A percentile compares a stretch with the other conserved stretches of the same genome.
Conservation (phyloP, 2,888 invertebrate species). For the Andrena hattorfiana region DNA sequence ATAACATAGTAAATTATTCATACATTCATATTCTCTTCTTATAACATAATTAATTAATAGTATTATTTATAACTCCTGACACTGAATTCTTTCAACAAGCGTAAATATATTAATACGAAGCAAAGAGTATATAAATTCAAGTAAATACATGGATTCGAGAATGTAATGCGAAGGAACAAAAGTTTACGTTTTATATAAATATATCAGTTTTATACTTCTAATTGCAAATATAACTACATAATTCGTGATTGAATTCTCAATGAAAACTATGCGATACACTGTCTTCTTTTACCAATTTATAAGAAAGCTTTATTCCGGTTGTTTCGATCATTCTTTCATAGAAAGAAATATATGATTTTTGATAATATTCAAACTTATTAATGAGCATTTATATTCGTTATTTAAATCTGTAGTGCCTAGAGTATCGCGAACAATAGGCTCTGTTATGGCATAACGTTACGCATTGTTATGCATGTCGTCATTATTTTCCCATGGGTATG, state of each 20-base stretch:
- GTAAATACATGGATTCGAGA: not conserved
- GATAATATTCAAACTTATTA: slow-evolving; percentile 40
- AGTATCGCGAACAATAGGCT: not conserved
- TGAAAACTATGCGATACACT: not conserved
- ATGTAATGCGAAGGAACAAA: not conserved
- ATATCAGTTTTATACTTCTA: slow-evolving; percentile 9
- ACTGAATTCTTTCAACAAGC: not conserved
- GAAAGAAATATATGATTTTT: slow-evolving; percentile 25
- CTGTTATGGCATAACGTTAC: not conserved
- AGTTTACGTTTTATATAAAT: not conserved
- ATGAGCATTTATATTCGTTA: slow-evolving; percentile 21
- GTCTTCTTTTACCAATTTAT: not conserved
- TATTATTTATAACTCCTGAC: not conserved
- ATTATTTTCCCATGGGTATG: too few relatives aligned
- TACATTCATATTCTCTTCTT: too few relatives aligned
- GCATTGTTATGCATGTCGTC: not conserved
- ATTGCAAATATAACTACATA: slow-evolving; percentile 10
- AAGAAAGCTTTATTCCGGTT: slow-evolving; percentile 8
- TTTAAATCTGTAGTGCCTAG: slow-evolving; percentile 3
- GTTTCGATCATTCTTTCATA: slow-evolving; percentile 38
- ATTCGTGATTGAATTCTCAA: slow-evolving; percentile 6
- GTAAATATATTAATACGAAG: not conserved
- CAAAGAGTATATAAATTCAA: not conserved
- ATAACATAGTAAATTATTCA: too few relatives aligned
- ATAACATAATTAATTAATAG: not conserved